Evolutionary conservation across 2,888 invertebrate genomes (phyloP).

Genomic region (Parascotia fuliginaria): DNA sequence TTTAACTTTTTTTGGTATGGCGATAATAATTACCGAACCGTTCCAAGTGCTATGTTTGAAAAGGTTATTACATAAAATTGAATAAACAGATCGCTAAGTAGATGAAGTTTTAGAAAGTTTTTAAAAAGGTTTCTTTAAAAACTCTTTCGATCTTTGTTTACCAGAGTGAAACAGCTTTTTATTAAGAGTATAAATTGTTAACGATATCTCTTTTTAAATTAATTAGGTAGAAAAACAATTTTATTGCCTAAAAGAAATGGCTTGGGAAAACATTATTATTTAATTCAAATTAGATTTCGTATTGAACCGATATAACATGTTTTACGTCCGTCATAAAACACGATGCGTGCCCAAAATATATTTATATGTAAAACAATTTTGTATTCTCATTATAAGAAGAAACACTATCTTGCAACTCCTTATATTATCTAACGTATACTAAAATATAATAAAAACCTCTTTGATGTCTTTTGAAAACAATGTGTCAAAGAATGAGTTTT

Average conservation of each 20-base stretch:
- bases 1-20: constrained; percentile 1
- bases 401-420: not conserved
- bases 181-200: constrained; percentile 17
- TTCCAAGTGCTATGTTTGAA: constrained; percentile 21
- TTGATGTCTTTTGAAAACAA: constrained; percentile 1
- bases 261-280: not conserved
- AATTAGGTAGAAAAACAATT: constrained; percentile 9
- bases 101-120: constrained; percentile 23
- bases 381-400: not conserved
- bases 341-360: not conserved
- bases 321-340: constrained; percentile 4
- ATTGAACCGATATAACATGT: constrained; percentile 11
- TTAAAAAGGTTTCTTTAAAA: constrained; percentile 24
- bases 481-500: constrained; percentile 4
- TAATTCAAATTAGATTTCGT: constrained; percentile 1
- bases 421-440: not conserved
- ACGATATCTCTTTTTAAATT: constrained; percentile 21
- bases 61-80: constrained; percentile 31
- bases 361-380: not conserved
- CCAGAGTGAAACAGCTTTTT: constrained; percentile 3
- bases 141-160: constrained; percentile 6
- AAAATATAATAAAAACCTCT: not conserved
- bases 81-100: constrained; percentile 35
- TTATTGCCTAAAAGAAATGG: not conserved
- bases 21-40: constrained; percentile 17